Conservation (phyloP, 2,797 vertebrate genomes). For the Enteromius afrohamiltoni region DNA sequence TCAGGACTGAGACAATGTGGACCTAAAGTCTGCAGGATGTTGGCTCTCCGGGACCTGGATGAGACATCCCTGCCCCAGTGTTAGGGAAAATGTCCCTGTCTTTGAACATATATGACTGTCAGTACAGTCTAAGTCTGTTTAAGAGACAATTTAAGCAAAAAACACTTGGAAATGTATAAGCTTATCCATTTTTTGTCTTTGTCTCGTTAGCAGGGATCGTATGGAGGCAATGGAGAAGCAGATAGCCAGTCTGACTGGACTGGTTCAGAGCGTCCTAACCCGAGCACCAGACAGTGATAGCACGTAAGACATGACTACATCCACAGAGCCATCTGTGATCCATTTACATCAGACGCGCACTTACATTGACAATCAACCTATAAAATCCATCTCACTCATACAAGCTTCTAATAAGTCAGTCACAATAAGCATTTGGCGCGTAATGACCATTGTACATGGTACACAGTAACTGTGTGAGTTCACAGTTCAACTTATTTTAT, state of each 20-base stretch:
- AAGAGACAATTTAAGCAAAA: background rate
- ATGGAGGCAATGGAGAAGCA: slow-evolving; percentile 99
- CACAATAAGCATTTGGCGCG: background rate
- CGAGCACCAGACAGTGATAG: slow-evolving; percentile 92
- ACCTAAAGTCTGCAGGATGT: background rate
- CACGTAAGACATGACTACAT: slow-evolving; percentile 76
- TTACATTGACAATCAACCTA: slow-evolving; percentile 31
- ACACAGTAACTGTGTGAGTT: background rate
- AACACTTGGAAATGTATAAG: slow-evolving; percentile 1
- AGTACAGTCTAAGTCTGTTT: background rate
- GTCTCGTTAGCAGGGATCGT: slow-evolving; percentile 79
- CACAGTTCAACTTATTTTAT: background rate
- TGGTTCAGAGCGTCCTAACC: slow-evolving; percentile 95
- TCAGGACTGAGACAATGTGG: background rate
- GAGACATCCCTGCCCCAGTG: background rate
- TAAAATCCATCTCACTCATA: slow-evolving; percentile 1
- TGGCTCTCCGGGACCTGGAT: background rate
- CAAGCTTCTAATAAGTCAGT: background rate
- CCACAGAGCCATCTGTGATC: slow-evolving; percentile 52
- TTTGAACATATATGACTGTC: background rate
- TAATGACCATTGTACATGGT: background rate
- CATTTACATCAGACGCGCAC: slow-evolving; percentile 53
- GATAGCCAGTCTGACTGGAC: slow-evolving; percentile 95
- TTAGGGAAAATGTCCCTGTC: background rate
- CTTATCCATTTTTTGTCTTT: slow-evolving; percentile 8